Percentiles rank a stretch among this genome's conserved stretches.
Conservation (phyloP, 2,888 invertebrate genomes). For the Aricia artaxerxes region DNA sequence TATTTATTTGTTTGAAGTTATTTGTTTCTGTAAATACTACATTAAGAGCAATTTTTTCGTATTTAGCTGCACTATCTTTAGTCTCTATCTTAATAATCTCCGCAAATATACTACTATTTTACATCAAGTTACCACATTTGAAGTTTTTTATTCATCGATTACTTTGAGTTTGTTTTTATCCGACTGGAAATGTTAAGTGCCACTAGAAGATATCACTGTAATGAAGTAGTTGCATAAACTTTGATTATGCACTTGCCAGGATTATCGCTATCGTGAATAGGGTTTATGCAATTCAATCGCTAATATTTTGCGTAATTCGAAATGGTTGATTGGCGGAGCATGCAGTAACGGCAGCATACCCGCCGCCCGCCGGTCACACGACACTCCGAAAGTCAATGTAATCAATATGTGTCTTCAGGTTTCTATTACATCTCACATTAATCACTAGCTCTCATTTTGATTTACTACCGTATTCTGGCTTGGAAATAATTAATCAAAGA, state of each 20-base stretch:
- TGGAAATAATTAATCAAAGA: neutral
- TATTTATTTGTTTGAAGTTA: neutral
- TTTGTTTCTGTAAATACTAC: neutral
- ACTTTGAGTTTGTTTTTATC: neutral
- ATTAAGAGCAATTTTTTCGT: neutral
- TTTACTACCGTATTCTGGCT: conserved; percentile 24
- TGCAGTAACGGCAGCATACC: conserved; percentile 70
- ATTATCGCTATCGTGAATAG: conserved; percentile 1
- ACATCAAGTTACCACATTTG: neutral
- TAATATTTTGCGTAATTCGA: conserved; percentile 54
- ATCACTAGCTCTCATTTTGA: conserved; percentile 16
- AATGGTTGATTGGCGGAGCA: conserved; percentile 65
- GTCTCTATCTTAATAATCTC: neutral
- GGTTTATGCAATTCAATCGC: conserved; percentile 15
- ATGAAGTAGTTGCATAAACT: neutral
- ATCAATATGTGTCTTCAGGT: conserved; percentile 38
- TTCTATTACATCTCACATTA: conserved; percentile 37
- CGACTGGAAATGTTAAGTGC: neutral
- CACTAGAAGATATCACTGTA: conserved; percentile 11
- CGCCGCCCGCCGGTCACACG: conserved; percentile 64
- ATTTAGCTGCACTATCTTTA: neutral
- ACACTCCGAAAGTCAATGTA: conserved; percentile 57
- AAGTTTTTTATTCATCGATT: neutral
- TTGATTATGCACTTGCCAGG: conserved; percentile 20
- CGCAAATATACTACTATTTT: neutral